A percentile compares a stretch with the other conserved stretches of the same genome.
Evolutionary conservation across 2,797 vertebrate species (phyloP).

Genomic region (Allochrocebus solatus): DNA sequence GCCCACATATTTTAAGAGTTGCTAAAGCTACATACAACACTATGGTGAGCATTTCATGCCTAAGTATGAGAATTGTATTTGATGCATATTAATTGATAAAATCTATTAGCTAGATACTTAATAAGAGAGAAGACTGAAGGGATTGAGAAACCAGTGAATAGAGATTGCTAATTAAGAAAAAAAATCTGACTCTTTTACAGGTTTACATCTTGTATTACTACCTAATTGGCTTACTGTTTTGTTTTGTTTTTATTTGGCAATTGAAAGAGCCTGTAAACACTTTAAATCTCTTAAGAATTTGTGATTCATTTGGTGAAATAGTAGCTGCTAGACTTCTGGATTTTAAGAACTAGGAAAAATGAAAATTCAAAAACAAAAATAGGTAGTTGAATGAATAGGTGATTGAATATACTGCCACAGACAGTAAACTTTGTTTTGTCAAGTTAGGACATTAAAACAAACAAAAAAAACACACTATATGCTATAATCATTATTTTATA

Average conservation of each 20-base stretch:
- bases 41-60: not conserved
- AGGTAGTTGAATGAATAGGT: not conserved
- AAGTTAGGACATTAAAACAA: not conserved
- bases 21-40: not conserved
- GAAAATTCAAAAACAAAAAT: not conserved
- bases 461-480: not conserved
- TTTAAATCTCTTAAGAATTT: slow-evolving; percentile 30
- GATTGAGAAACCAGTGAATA: not conserved
- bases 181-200: not conserved
- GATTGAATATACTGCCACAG: not conserved
- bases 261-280: not conserved
- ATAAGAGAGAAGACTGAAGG: not conserved
- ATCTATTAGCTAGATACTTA: not conserved
- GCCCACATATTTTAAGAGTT: not conserved
- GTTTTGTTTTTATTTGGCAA: not conserved
- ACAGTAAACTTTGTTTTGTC: slow-evolving; percentile 1
- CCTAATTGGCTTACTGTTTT: slow-evolving; percentile 30
- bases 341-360: not conserved
- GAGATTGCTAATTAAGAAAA: slow-evolving; percentile 31
- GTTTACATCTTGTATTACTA: not conserved
- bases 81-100: slow-evolving; percentile 32
- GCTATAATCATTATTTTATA: not conserved
- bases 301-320: slow-evolving; percentile 23
- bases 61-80: not conserved
- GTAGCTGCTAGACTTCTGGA: not conserved